Evolutionary conservation across 2,888 invertebrate genomes (phyloP), one percentile per base, ranked within the genome.

Genomic region (Lumbricus terrestris): DNA sequence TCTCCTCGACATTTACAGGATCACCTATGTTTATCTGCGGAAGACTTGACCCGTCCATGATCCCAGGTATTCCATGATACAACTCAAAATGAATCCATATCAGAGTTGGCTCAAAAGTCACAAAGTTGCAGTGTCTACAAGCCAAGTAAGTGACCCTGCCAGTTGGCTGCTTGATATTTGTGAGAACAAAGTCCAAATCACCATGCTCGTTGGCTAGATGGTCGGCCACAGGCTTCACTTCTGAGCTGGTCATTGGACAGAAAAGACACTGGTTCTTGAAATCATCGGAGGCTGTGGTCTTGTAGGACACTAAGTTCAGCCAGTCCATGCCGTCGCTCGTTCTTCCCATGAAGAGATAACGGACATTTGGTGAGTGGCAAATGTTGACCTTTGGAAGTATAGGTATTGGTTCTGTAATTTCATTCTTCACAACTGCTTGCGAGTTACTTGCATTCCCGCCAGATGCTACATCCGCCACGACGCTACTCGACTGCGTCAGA

Each of bases 51-150:
- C 85, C 85, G 35, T 85, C 85, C 85, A 85, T 85, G 35, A 85
- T 85, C 35, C 85, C 85, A 85, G 85, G 85, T 35, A 85, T 37
- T 35, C 85, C 37, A 23, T 85, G 85, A 85, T 85, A 85, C 85
- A 85, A 35, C 85, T 85, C 85, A 85, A 85, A 85, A 85, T 85
- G 85, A 85, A 85, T 37, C 85, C 85, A 85, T 15, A 85, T 85
- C 34, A 85, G 35, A 6, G 37, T 85, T 35, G 37, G 85, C 35
- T 85, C 85, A 85, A 85, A 85, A 18, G 34, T 85, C 85, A 85
- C 33, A 23, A n/a, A 85, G 85, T 37, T 85, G 85, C 85, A 85
- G 23, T 85, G 85, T 34, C 85, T 34, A 23, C 85, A 85, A 35
- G 85, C 85, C 34, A 85, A 16, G 37, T 35, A 85, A 23, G 18